Evolutionary conservation across 2,888 invertebrate genomes (phyloP).

Genomic region (Nephrotoma appendiculata): DNA sequence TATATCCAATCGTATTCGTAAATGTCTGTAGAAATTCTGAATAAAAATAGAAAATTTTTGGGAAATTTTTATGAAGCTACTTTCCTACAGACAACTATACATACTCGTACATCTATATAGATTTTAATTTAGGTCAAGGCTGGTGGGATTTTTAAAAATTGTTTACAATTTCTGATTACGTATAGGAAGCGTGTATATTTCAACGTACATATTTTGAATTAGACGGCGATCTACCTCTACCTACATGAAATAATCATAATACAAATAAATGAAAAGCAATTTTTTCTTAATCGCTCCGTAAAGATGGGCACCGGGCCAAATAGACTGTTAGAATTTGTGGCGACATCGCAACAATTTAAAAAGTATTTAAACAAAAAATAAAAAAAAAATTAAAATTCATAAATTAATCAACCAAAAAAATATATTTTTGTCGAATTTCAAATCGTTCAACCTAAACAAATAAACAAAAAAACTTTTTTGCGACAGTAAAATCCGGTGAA

Average conservation of each 20-base stretch:
- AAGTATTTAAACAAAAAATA: neutral
- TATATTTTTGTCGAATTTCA: neutral
- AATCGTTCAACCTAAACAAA: neutral
- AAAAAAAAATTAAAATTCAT: neutral
- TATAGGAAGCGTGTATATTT: neutral
- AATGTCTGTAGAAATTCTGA: too few relatives aligned
- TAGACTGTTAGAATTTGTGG: neutral
- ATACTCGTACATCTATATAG: neutral
- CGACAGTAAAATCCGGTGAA: neutral
- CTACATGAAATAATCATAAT: neutral
- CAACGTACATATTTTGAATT: neutral
- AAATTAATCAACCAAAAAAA: too few relatives aligned
- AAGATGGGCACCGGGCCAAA: neutral
- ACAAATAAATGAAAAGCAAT: too few relatives aligned
- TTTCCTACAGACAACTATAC: neutral
- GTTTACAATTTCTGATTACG: neutral
- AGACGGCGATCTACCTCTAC: neutral
- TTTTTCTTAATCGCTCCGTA: neutral
- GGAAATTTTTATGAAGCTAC: too few relatives aligned
- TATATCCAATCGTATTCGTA: neutral
- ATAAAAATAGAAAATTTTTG: too few relatives aligned
- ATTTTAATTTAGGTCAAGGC: neutral
- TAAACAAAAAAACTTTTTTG: neutral
- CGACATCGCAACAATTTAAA: neutral
- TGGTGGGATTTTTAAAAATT: neutral